Evolutionary conservation across 2,113 vertebrate genomes (phyloP), one percentile per base, ranked within the genome.

Genomic region (Dolichallabes microphthalmus): DNA sequence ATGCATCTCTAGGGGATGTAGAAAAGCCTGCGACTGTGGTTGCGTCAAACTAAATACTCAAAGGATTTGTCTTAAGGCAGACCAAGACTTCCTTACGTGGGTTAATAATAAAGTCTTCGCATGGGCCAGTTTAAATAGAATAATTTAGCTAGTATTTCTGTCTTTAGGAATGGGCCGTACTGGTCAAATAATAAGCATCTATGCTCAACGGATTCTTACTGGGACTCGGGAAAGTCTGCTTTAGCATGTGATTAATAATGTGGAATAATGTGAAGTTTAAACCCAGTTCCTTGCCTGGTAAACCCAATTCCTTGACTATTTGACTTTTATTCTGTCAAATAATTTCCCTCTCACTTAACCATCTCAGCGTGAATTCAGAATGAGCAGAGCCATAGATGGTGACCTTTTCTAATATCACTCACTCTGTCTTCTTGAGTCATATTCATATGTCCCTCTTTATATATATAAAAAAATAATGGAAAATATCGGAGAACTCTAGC

Each of bases 401-500:
- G 50, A 85, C 39, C 30, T 60, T 79, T 79, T 60, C 55, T 57
- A 25, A 22, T 60, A 82, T 61, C 53, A 55, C 39, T 63, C 32
- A 69, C 64, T 69, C n/a, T 71, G 12, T 82, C 63, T 64, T 52
- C 45, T 52, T 61, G 53, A 83, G 73, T 66, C 73, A 77, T 50
- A 17, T 61, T n/a, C 75, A 30, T 64, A 45, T 76, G 22, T 35
- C 60, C 58, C 13, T 45, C 74, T 63, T 58, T 30, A 45, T 68
- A n/a, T n/a, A n/a, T n/a, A n/a, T n/a, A 80, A 86, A 22, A 60
- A 35, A 19, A 20, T 4, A 55, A 53, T 55, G 27, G 73, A 32
- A 64, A 68, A 25, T 20, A 64, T 57, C 20, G 60, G 86, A 66
- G 80, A 86, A 87, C 55, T 61, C 25, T 25, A 32, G 30, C 11